A percentile compares a stretch with the other conserved stretches of the same genome.
These are phyloP conservation scores for Elaphurus davidianus DNA, from an alignment of 2,113 vertebrate genomes.

Conservation along the genomic window DNA sequence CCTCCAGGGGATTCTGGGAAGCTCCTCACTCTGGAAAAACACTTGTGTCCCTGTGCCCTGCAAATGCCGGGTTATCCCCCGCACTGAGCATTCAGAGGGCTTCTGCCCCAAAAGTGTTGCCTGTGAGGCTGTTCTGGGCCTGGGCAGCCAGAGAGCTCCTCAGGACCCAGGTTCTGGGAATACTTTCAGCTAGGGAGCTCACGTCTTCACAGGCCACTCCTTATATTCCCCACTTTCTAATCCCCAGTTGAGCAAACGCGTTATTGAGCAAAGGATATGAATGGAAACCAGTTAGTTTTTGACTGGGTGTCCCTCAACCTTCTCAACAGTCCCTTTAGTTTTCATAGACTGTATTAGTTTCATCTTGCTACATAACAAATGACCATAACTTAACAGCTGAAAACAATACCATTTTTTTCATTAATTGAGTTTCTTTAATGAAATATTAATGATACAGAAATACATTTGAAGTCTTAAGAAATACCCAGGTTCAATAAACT, in stretches of 20 bases:
- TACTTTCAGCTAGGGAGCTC: not conserved
- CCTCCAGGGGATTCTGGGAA: not conserved
- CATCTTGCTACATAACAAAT: not conserved
- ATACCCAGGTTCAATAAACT: not conserved
- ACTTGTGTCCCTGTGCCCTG: not conserved
- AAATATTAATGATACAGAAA: slow-evolving; percentile 37
- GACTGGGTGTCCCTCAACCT: not conserved
- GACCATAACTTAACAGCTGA: not conserved
- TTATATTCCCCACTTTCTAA: not conserved
- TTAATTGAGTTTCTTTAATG: slow-evolving; percentile 56
- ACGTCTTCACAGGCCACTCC: not conserved
- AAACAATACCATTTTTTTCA: not conserved
- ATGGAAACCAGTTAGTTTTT: not conserved
- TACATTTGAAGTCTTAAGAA: slow-evolving; percentile 20
- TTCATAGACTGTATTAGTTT: not conserved
- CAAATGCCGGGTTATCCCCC: no score
- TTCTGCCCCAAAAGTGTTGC: not conserved
- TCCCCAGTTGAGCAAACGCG: fast-evolving
- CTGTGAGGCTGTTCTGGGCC: not conserved
- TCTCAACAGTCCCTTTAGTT: not conserved
- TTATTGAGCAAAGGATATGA: not conserved
- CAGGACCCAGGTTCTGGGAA: not conserved
- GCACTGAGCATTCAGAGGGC: not conserved
- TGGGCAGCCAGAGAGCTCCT: not conserved
- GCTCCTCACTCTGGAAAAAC: not conserved